Percentiles rank a stretch among this genome's conserved stretches.
Evolutionary conservation across 2,888 invertebrate genomes (phyloP).

Genomic region (Argynnis bischoffii): DNA sequence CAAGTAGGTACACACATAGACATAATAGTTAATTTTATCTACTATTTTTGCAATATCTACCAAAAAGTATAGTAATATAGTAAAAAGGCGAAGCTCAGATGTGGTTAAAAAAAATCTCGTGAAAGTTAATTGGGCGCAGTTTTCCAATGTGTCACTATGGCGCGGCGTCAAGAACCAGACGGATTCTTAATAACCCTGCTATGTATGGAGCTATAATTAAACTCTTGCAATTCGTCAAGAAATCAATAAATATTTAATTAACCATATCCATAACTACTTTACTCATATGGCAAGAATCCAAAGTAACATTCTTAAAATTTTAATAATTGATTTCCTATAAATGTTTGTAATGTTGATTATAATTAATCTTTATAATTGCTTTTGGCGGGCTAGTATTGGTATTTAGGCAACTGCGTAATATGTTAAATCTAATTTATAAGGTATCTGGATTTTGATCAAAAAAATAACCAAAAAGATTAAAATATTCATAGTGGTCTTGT

Average conservation of each 20-base stretch:
- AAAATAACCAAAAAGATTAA: too few species aligned
- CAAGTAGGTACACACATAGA: too few species aligned
- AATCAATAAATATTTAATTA: constrained; percentile 20
- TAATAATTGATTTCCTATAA: neutral
- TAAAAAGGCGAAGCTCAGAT: neutral
- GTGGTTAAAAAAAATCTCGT: neutral
- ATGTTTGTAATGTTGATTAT: neutral
- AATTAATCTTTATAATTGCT: too few species aligned
- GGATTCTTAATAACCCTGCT: constrained; percentile 18
- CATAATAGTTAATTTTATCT: too few species aligned
- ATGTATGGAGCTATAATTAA: constrained; percentile 24
- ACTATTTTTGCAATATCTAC: too few species aligned
- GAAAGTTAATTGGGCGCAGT: constrained; percentile 32
- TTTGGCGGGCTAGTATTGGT: too few species aligned
- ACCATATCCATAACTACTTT: constrained; percentile 7
- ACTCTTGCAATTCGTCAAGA: constrained; percentile 15
- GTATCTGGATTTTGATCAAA: too few species aligned
- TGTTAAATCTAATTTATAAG: too few species aligned
- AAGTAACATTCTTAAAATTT: neutral
- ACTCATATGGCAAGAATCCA: constrained; percentile 2
- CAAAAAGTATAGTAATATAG: too few species aligned
- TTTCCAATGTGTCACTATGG: constrained; percentile 22
- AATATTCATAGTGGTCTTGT: too few species aligned
- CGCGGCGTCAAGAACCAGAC: constrained; percentile 23
- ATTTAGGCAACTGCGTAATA: neutral